Evolutionary conservation across 2,113 vertebrate genomes (phyloP), one percentile per base, ranked within the genome.

Genomic region (Perca fluviatilis): DNA sequence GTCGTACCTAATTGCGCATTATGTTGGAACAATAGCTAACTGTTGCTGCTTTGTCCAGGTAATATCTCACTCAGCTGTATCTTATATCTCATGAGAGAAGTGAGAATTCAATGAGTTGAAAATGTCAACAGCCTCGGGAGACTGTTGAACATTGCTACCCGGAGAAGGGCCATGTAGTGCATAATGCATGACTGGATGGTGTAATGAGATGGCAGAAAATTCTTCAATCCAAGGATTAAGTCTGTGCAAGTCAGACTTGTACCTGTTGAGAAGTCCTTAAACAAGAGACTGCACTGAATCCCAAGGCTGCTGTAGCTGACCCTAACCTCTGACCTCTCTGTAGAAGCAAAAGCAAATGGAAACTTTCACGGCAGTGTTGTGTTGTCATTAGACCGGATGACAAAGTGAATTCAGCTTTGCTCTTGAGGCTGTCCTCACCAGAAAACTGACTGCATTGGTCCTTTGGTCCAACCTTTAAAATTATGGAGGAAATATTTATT

Each of bases 1-100:
- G 54, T 83, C 89, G 85, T 50, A 82, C 77, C 77, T 88, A 87
- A 91, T 89, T 92, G 75, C 33, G n/a, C 68, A 91, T 92, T 90
- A 87, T 86, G 78, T 27, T 49, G 75, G 73, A 89, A 93, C 85
- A 93, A 86, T 81, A 74, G 70, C 19, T 16, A 78, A 73, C 69
- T 82, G 83, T 83, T 82, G 76, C 58, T 57, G 78, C 82, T 90
- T 92, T 89, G 87, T 91, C 19, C 68, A 74, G 72, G 78, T 79
- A 56, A 65, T 84, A 79, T 86, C 74, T 84, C 53, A 74, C 61
- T 74, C 3, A 0, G 71, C 57, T 79, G 74, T 74, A 75, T 86
- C 72, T 83, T 69, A 79, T 79, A 74, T 88, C 89, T 88, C 89
- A 79, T 58, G 76, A 85, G 88, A 73, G 75, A n/a, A 47, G 40